Evolutionary conservation across 2,797 vertebrate genomes (phyloP).

Genomic region (Sebastes trivittatus): DNA sequence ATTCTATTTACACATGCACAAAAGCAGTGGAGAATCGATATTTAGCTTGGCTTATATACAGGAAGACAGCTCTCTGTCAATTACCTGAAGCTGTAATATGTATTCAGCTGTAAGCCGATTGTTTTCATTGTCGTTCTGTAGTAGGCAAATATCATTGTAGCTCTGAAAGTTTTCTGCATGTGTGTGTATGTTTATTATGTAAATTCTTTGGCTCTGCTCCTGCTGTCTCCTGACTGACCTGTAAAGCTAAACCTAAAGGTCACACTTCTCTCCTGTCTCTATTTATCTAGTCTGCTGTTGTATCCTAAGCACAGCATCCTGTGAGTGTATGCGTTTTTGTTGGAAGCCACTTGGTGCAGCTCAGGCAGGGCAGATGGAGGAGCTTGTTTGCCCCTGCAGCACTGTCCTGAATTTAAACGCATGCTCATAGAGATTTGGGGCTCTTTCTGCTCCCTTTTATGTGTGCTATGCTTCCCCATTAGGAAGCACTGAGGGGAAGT

Average conservation of each 20-base stretch:
- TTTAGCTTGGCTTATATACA: background rate
- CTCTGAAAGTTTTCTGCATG: background rate
- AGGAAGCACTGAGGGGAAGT: background rate
- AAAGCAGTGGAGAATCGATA: constrained; percentile 16
- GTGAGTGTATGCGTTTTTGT: constrained; percentile 4
- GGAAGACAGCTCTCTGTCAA: background rate
- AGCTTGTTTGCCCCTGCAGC: constrained; percentile 63
- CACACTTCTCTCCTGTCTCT: background rate
- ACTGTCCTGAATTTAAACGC: constrained; percentile 61
- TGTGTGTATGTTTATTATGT: background rate
- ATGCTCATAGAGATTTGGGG: constrained; percentile 36
- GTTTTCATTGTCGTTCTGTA: background rate
- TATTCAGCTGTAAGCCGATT: background rate
- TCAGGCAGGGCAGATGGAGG: constrained; percentile 60
- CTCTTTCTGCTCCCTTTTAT: constrained; percentile 8
- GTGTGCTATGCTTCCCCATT: background rate
- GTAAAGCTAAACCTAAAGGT: constrained; percentile 26
- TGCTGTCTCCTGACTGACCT: background rate
- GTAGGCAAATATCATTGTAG: background rate
- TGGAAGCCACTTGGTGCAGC: constrained; percentile 31
- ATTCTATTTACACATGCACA: background rate
- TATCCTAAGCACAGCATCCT: background rate
- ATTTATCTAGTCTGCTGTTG: background rate
- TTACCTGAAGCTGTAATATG: background rate
- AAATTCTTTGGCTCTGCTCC: background rate